Base-by-base conservation (phyloP, 1,140 invertebrate genomes). In the Penaeus japonicus region DNA sequence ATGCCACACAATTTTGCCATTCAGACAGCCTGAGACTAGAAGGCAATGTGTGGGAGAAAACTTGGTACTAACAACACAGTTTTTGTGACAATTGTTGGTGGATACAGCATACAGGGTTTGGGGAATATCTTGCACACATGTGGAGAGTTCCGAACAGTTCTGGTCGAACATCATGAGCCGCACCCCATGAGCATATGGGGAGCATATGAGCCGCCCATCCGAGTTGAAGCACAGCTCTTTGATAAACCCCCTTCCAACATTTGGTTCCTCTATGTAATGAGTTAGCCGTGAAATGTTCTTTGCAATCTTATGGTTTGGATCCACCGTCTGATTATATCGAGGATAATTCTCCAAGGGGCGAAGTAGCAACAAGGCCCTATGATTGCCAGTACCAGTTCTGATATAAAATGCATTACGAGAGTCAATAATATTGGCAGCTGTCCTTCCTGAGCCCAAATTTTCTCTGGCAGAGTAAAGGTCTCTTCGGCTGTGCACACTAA, bases 11-110 rank as follows among this genome's bases (percentile, higher is more conserved):
- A 98, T 96, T 91, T 96, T 95, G 3, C 97, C 97, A 80, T 95
- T 95, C 4, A 97, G 94, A 93, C 97, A 98, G 20, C 97, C 97
- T 12, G 96, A 97, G 4, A 97, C 97, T 10, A 98, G 94, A 87
- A 97, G 93, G 91, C 95, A 96, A 92, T 98, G 96, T 10, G 94
- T 94, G 0, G 97, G 97, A 82, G 96, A 97, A 92, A 98, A 98
- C 93, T 97, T 97, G 82, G 96, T 97, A 92, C 96, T 96, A 30
- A 98, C 95, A n/a, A 98, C 97, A 81, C 96, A 95, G 91, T 97
- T 96, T 32, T 94, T 93, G 91, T 98, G 97, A 90, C 95, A 95
- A 80, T 95, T 93, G 90, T 95, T 95, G 12, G 94, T 94, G 1
- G 94, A 94, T 32, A 97, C 91, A 92, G 97, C 95, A 90, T 94